Base-by-base conservation (phyloP, 2,888 invertebrate species). In the Drosophila prostipennis region DNA sequence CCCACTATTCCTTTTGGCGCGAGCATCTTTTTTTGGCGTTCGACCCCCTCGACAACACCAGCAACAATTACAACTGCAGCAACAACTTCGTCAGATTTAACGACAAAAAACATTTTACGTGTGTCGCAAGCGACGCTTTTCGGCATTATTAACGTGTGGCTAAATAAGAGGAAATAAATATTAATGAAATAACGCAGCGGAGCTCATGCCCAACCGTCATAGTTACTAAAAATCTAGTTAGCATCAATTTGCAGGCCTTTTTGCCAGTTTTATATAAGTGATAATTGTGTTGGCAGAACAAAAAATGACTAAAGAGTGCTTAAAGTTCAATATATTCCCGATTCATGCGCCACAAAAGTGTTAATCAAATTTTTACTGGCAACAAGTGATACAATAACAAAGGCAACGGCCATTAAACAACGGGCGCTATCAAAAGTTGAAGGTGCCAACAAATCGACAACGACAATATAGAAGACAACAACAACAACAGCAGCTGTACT, bases 281-380 rank as follows among this genome's bases (percentile, higher is more conserved):
- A 58, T 60, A 70, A 70, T 39, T 42, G 29, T 59, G 13, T 3
- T 39, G 39, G 57, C 39, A n/a, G 39, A 53, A 32, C 39, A 39
- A 29, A 37, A 39, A 57, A 16, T 37, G 14, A 51, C 43, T 34
- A 42, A 63, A 52, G 43, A 16, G 69, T 55, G 56, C 39, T 64
- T 36, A 53, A 83, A 75, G 56, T 54, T 69, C 49, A 72, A 79
- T 65, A 52, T 37, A 43, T 68, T 51, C 32, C 57, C 65, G 43
- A 67, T 75, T 56, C 80, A 80, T 75, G 77, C 79, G 61, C 56
- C 71, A 55, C 54, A 56, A 78, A 83, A 78, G 80, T 81, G 80
- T 57, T 81, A 86, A 86, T 86, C 83, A 69, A 63, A 68, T 40
- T 64, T 86, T 76, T 67, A 79, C 67, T 78, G 76, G 70, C 78